Evolutionary conservation across 2,797 vertebrate species (phyloP), one percentile per base, ranked within the genome.

Genomic region (Kryptopterus vitreolus): DNA sequence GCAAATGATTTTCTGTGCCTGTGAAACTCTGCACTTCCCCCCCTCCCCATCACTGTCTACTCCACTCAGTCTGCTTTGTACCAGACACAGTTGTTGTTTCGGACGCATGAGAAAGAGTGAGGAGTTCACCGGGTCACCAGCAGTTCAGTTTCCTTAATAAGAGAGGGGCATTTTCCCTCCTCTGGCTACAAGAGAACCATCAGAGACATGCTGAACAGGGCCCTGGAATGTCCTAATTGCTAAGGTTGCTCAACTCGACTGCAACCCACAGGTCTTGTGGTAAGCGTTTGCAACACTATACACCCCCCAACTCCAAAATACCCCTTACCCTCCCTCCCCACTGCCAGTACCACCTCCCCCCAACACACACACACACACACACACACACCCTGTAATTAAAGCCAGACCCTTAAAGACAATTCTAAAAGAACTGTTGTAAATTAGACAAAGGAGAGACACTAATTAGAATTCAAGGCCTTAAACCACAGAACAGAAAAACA

Each of bases 141-240:
- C 73, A 85, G 84, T 83, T 82, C 73, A 83, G 58, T 75, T 81
- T 80, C 79, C 61, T 82, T 72, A 79, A 85, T 73, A 74, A 13
- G 46, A 48, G 58, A n/a, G 18, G 71, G 61, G 24, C 53, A 16
- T 73, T 81, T 84, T 78, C 77, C 62, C n/a, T 83, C 43, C 66
- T 61, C 59, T 46, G 66, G 80, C 79, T 70, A 76, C 72, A 70
- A 69, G 80, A 84, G 69, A 84, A 76, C 80, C 70, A 68, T 70
- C 80, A 78, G 72, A 78, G 53, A 79, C 72, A 57, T 73, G 59
- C 78, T 87, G 86, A 87, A 86, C 66, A 76, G 87, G 52, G 81
- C 77, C 61, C 62, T 83, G 84, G 82, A 83, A 87, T 87, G 87
- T 87, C 85, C 83, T 87, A 88, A 90, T 90, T 87, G 85, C 81